These are phyloP conservation scores for Takifugu flavidus DNA, from an alignment of 2,113 vertebrate genomes.

Conservation along the genomic window DNA sequence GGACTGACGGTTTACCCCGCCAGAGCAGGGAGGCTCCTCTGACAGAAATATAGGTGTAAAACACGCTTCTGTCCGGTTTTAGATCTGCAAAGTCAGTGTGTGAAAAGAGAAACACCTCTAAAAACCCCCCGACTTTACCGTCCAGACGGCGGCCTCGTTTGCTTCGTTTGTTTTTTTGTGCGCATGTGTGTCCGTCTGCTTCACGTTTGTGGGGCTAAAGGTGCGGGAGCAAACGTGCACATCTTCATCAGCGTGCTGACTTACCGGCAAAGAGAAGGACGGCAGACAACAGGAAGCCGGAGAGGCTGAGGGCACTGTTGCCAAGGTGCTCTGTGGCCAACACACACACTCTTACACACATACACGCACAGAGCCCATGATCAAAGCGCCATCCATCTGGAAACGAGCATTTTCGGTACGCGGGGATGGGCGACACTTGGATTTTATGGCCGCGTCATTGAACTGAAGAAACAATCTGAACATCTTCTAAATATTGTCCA, in stretches of 20 bases:
- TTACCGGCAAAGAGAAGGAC: conserved; percentile 24
- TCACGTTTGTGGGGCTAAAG: conserved; percentile 3
- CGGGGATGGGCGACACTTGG: conserved; percentile 2
- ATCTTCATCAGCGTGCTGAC: conserved; percentile 19
- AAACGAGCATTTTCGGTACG: conserved; percentile 37
- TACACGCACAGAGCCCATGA: conserved; percentile 40
- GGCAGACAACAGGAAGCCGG: conserved; percentile 33
- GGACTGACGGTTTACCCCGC: conserved; percentile 16
- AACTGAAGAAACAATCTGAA: conserved; percentile 6
- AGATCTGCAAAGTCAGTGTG: neutral
- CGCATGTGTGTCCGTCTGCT: neutral
- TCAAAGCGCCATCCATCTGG: conserved; percentile 46
- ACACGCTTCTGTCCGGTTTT: neutral
- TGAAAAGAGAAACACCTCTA: neutral
- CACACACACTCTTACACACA: too few relatives aligned
- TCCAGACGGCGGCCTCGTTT: conserved; percentile 38
- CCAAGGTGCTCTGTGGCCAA: conserved; percentile 35
- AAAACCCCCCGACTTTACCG: conserved; percentile 22
- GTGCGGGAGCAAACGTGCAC: conserved; percentile 34
- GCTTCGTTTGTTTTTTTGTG: conserved; percentile 32
- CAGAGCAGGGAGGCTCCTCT: conserved; percentile 14
- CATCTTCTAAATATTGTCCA: neutral
- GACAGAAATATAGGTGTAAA: conserved; percentile 5
- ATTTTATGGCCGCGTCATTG: conserved; percentile 26
- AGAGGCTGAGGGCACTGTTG: conserved; percentile 35